Conservation (phyloP, 2,888 invertebrate genomes). For the Kryphioiulus occultus region DNA sequence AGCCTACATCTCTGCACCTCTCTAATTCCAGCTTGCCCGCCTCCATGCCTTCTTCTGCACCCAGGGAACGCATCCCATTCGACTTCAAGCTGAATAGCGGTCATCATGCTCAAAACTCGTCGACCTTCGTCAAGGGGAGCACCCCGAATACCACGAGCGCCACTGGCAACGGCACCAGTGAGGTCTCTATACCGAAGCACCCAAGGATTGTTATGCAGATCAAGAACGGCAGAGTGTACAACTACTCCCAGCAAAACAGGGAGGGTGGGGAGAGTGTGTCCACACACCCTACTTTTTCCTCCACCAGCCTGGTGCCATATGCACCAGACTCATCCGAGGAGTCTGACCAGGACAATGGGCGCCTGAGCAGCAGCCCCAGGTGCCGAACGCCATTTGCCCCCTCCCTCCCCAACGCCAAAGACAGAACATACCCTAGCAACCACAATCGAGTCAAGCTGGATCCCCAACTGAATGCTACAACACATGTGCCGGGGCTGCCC, state of each 20-base stretch:
- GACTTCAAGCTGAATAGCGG: conserved; percentile 39
- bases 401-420: background rate
- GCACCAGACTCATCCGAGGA: conserved; percentile 59
- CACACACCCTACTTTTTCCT: background rate
- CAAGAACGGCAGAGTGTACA: conserved; percentile 59
- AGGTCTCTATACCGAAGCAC: conserved; percentile 47
- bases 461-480: conserved; percentile 39
- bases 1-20: background rate
- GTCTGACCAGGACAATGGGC: conserved; percentile 55
- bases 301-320: conserved; percentile 61
- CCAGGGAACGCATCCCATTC: conserved; percentile 14
- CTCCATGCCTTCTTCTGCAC: background rate
- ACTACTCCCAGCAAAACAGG: conserved; percentile 54
- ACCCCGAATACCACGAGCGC: background rate
- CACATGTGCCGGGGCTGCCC: conserved; percentile 26
- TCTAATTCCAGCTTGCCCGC: conserved; percentile 21
- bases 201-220: conserved; percentile 61
- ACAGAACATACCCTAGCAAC: background rate
- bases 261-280: background rate
- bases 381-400: background rate
- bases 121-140: background rate
- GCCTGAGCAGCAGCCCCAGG: conserved; percentile 8
- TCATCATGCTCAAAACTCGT: conserved; percentile 18
- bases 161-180: conserved; percentile 2
- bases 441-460: conserved; percentile 45